These are phyloP conservation scores for Neosilurus hyrtlii DNA, from an alignment of 2,797 vertebrate species.

Conservation along the genomic window DNA sequence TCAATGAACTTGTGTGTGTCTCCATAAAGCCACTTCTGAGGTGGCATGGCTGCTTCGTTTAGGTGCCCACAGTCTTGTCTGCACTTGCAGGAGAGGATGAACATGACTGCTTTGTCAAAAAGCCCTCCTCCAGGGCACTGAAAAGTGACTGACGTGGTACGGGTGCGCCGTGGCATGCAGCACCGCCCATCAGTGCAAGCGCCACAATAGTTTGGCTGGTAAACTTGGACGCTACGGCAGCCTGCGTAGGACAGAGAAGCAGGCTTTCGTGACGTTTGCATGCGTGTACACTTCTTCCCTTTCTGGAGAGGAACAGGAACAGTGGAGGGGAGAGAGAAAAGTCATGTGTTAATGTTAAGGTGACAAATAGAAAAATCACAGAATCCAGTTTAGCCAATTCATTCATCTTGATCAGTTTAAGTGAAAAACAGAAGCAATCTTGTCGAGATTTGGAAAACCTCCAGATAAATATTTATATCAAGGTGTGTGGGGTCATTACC, in stretches of 20 bases:
- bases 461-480: too few relatives aligned
- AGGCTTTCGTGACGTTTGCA: conserved; percentile 73
- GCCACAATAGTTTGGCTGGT: conserved; percentile 77
- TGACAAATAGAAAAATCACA: background rate
- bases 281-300: conserved; percentile 77
- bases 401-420: background rate
- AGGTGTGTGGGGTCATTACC: too few relatives aligned
- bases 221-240: conserved; percentile 73
- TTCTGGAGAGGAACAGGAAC: conserved; percentile 61
- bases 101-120: conserved; percentile 73
- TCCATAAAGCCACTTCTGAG: conserved; percentile 73
- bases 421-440: background rate
- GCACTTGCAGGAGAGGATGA: conserved; percentile 80
- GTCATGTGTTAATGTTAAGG: background rate
- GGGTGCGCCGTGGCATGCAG: conserved; percentile 72
- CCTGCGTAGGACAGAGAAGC: conserved; percentile 72
- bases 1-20: conserved; percentile 78
- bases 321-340: background rate
- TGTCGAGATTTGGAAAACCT: background rate
- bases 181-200: conserved; percentile 75
- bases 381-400: background rate
- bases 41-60: conserved; percentile 70
- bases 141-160: conserved; percentile 71
- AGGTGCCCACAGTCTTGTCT: conserved; percentile 72
- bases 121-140: conserved; percentile 70